Evolutionary conservation across 2,113 vertebrate species (phyloP), one percentile per base, ranked within the genome.

Genomic region (Butorides virescens): DNA sequence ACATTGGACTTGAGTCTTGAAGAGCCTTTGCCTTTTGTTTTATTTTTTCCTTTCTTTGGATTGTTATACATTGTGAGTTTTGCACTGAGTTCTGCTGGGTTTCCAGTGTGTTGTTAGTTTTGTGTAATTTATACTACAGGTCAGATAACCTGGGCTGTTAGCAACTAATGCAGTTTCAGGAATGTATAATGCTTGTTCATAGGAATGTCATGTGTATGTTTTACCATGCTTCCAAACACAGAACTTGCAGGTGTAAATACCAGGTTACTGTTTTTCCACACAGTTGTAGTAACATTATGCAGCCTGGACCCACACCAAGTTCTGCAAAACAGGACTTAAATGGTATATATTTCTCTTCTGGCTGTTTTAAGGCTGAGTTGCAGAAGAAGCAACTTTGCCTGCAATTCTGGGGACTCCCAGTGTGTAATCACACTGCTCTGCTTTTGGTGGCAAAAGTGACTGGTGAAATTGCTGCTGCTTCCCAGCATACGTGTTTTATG

Each of bases 261-360:
- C 73, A 65, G 73, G 80, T 88, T 94, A 36, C 53, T 86, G 82
- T 46, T 93, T 96, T 71, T 42, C 75, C 65, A n/a, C 59, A 42
- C 59, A 37, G 72, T 56, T 87, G 59, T 56, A 56, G 70, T 67
- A 90, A 68, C 88, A 92, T 75, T 14, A 42, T 76, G 84, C 66
- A 86, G 61, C 85, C 58, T 94, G 93, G 87, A 66, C 36, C 39
- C 18, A 8, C 1, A 55, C 86, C 75, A 88, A 15, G 34, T 52
- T 44, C 66, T 75, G 16, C 52, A 77, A 59, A 93, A 44, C 50
- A 44, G 59, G 2, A 6, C 34, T 70, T 72, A 61, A 53, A 85
- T 1, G 2, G 9, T 71, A 7, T 68, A 8, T 77, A 39, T 95
- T 92, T 88, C 36, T 74, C 53, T 75, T 84, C 58, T 32, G 46